These are phyloP conservation scores for Crocallis elinguaria DNA, from an alignment of 2,888 invertebrate genomes.

Conservation along the genomic window DNA sequence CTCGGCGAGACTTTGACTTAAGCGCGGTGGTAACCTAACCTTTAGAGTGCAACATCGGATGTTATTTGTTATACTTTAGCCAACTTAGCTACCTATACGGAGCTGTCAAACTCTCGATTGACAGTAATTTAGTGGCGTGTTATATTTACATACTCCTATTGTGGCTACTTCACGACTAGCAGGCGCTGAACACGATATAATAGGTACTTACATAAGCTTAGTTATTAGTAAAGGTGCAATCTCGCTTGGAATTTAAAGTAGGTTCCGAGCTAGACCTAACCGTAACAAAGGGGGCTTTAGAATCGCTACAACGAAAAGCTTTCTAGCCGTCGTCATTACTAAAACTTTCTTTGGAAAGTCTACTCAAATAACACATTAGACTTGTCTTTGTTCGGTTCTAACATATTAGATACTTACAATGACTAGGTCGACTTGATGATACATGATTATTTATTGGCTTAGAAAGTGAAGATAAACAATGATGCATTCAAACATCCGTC, in stretches of 20 bases:
- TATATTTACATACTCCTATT: too few relatives aligned
- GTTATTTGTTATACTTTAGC: too few relatives aligned
- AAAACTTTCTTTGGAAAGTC: slow-evolving; percentile 19
- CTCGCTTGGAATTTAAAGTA: not conserved
- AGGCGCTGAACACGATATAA: too few relatives aligned
- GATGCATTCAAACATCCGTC: not conserved
- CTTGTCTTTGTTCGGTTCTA: slow-evolving; percentile 2
- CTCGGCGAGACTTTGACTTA: too few relatives aligned
- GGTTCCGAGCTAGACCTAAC: slow-evolving; percentile 3
- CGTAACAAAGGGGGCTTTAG: slow-evolving; percentile 1
- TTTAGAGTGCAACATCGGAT: too few relatives aligned
- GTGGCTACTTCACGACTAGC: too few relatives aligned
- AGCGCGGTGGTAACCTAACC: too few relatives aligned
- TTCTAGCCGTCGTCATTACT: slow-evolving; percentile 10
- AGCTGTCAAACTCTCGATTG: too few relatives aligned
- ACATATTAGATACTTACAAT: not conserved
- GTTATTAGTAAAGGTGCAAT: too few relatives aligned
- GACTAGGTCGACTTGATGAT: not conserved
- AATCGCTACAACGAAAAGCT: slow-evolving; percentile 9
- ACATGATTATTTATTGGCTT: not conserved
- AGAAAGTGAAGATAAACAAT: slow-evolving; percentile 1
- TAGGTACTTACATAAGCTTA: too few relatives aligned
- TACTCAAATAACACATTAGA: not conserved
- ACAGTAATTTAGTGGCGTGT: too few relatives aligned
- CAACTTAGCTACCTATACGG: too few relatives aligned